Percentiles rank a stretch among this genome's conserved stretches.
Conservation (phyloP, 2,113 vertebrate genomes). For the Pluvianellus socialis region DNA sequence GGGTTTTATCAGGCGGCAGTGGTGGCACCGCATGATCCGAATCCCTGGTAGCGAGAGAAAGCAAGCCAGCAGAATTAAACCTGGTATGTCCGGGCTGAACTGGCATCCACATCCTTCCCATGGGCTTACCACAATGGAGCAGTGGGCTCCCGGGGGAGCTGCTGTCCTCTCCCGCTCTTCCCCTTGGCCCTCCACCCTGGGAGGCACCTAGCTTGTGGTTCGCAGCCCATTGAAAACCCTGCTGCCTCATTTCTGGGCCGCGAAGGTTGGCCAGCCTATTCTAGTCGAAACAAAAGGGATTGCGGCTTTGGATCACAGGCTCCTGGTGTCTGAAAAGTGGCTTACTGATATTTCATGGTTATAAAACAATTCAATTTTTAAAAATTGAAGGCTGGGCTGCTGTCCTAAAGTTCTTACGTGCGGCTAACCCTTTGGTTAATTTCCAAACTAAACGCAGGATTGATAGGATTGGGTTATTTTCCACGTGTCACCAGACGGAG, state of each 20-base stretch:
- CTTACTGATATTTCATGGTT: background rate
- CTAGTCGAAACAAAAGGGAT: slow-evolving; percentile 9
- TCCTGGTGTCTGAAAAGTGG: background rate
- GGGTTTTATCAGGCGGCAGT: fast-evolving
- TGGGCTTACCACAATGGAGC: background rate
- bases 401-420: background rate
- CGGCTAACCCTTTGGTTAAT: background rate
- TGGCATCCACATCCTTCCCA: background rate
- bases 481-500: background rate
- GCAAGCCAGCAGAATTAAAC: background rate
- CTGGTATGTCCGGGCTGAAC: background rate
- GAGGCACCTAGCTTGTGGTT: slow-evolving; percentile 18
- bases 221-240: background rate
- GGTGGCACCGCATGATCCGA: background rate
- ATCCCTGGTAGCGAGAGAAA: background rate
- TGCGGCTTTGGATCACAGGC: background rate
- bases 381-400: background rate
- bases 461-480: background rate
- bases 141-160: fast-evolving
- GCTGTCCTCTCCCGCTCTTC: background rate
- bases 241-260: background rate
- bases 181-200: background rate
- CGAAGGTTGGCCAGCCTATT: slow-evolving; percentile 8
- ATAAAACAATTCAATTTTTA: background rate
- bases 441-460: background rate